A percentile compares a stretch with the other conserved stretches of the same genome.
These are phyloP conservation scores for Echinometra lucunter DNA, from an alignment of 53 echinoderm and acorn worm species.

Conservation along the genomic window DNA sequence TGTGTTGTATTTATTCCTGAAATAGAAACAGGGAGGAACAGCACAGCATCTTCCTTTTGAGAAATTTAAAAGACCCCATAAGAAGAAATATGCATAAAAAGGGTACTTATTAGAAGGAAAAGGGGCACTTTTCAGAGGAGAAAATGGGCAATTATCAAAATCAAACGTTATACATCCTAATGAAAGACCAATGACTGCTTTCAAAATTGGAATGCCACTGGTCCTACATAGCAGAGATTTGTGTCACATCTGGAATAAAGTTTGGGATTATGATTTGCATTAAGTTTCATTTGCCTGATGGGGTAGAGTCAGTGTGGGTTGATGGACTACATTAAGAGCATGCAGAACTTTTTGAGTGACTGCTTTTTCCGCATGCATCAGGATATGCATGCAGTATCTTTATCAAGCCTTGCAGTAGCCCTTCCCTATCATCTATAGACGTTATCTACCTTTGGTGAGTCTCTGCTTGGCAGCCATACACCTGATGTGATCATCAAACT, in stretches of 20 bases:
- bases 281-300: neutral
- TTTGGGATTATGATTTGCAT: neutral
- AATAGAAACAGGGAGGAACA: neutral
- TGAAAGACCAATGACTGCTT: no score
- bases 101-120: no score
- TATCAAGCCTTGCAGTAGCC: neutral
- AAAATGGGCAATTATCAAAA: no score
- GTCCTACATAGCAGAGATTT: no score
- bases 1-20: neutral
- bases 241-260: no score
- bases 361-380: neutral
- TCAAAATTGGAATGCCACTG: no score
- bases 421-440: no score
- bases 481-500: slow-evolving; percentile 98
- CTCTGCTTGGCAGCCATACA: slow-evolving; percentile 99
- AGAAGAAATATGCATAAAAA: no score
- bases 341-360: neutral
- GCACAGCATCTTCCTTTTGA: no score
- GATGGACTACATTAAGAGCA: neutral
- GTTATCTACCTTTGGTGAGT: slow-evolving; percentile 87
- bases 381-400: neutral
- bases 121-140: no score
- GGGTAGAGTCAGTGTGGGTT: neutral
- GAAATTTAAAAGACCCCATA: no score
- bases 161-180: no score